Conservation (phyloP, 2,888 invertebrate species). For the Diplazon laetatorius region DNA sequence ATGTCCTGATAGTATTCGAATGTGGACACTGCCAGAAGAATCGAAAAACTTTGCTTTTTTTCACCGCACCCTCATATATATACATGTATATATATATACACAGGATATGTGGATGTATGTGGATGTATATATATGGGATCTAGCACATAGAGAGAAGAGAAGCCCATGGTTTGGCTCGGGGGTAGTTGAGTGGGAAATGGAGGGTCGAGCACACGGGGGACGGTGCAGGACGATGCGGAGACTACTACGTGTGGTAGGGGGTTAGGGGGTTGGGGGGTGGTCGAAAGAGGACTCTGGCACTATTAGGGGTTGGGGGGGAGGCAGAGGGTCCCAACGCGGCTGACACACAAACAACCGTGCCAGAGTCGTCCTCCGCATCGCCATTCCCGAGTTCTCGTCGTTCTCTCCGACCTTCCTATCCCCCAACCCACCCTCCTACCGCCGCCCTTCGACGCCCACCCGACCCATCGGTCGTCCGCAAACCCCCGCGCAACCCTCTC, state of each 20-base stretch:
- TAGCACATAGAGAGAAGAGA: slow-evolving; percentile 53
- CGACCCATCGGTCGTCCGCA: slow-evolving; percentile 64
- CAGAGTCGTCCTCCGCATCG: slow-evolving; percentile 69
- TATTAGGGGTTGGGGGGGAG: slow-evolving; percentile 55
- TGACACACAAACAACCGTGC: slow-evolving; percentile 82
- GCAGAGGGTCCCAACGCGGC: slow-evolving; percentile 80
- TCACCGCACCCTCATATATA: no score
- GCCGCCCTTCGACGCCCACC: slow-evolving; percentile 61
- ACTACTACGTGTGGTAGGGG: slow-evolving; percentile 1
- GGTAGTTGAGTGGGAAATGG: slow-evolving; percentile 76
- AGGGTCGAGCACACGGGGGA: slow-evolving; percentile 65
- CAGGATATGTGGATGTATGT: neutral
- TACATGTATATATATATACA: slow-evolving; percentile 39
- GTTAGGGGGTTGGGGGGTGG: slow-evolving; percentile 9
- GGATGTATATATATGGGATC: no score
- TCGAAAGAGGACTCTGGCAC: slow-evolving; percentile 55
- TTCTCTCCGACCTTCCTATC: slow-evolving; percentile 61
- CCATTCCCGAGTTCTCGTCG: slow-evolving; percentile 66
- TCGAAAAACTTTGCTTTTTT: no score
- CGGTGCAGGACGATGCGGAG: slow-evolving; percentile 53
- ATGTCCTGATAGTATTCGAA: no score
- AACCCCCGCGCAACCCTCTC: slow-evolving; percentile 53
- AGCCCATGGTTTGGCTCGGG: slow-evolving; percentile 62
- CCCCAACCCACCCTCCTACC: slow-evolving; percentile 64
- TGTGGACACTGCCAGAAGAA: no score